Evolutionary conservation across 1,140 invertebrate species (phyloP), one percentile per base, ranked within the genome.

Genomic region (Drosophila carrolli): DNA sequence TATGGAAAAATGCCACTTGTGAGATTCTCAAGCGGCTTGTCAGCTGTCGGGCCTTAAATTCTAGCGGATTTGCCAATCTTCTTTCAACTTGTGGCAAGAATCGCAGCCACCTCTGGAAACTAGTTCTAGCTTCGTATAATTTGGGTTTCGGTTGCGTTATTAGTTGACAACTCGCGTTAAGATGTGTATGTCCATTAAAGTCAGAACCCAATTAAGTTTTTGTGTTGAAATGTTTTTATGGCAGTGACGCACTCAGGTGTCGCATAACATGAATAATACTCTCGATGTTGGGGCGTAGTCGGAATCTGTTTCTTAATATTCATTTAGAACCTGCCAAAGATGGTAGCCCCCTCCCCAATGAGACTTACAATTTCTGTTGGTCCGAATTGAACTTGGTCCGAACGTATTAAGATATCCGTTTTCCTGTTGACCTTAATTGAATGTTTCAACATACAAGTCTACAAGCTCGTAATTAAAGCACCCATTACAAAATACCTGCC

Each of bases 251-350:
- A 82, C 62, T 70, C 70, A 82, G 71, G 71, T 83, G 76, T 75
- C 81, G 82, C 73, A 72, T 46, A 71, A 84, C 82, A 83, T 71
- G 67, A 71, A 71, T 70, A 83, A 84, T 83, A 79, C 71, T 75
- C 61, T 4, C 16, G n/a, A 10, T 46, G 43, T 7, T 5, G 73
- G 76, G 77, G 79, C 79, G 79, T 63, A 82, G 46, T 54, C 55
- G 55, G 51, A 58, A 54, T 62, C 47, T 66, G 48, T 29, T 14
- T 29, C 7, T 54, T 44, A 48, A 68, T 70, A 58, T 29, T 76
- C 65, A 60, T 72, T 79, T 67, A 79, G 47, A 75, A 70, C 51
- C 37, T 48, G 70, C 81, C 73, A 44, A 47, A 80, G 68, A 67
- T 67, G 81, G 81, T 50, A 61, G 19, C 37, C 53, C 48, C 47